These are phyloP conservation scores for Stichodactyla mertensii DNA, from an alignment of 64 coral and sea anemone genomes.

Conservation along the genomic window DNA sequence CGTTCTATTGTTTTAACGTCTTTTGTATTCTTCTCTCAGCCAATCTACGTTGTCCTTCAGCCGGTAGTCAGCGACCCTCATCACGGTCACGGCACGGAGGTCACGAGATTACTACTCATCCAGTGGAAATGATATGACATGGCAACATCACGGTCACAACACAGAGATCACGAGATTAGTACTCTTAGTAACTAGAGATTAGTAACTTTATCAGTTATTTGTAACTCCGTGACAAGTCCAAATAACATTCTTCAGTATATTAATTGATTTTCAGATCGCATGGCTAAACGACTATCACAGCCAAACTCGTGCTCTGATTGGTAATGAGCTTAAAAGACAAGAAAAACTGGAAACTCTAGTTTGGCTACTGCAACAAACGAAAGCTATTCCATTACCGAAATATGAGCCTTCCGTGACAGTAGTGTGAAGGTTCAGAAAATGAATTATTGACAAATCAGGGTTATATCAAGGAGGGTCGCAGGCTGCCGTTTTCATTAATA, in stretches of 20 bases:
- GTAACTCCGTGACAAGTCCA: neutral
- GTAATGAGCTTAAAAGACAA: slow-evolving; percentile 21
- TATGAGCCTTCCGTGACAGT: neutral
- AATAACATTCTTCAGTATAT: neutral
- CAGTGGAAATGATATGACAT: too few species aligned
- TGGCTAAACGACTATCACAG: slow-evolving; percentile 56
- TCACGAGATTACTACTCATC: too few species aligned
- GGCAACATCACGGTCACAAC: too few species aligned
- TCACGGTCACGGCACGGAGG: too few species aligned
- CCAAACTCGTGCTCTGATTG: slow-evolving; percentile 25
- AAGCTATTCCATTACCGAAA: slow-evolving; percentile 7
- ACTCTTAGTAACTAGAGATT: too few species aligned
- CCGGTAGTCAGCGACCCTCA: too few species aligned
- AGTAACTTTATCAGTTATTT: neutral
- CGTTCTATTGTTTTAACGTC: too few species aligned
- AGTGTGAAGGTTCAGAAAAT: neutral
- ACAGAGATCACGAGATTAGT: too few species aligned
- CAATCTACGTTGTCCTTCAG: too few species aligned
- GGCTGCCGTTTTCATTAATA: neutral
- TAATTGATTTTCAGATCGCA: slow-evolving; percentile 31
- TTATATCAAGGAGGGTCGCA: neutral
- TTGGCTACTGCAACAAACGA: slow-evolving; percentile 35
- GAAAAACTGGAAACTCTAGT: slow-evolving; percentile 5
- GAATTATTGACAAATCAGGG: neutral
- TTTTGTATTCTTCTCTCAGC: too few species aligned